A percentile compares a stretch with the other conserved stretches of the same genome.
These are phyloP conservation scores for Drosophila neonasuta DNA, from an alignment of 2,888 invertebrate genomes.

Conservation along the genomic window DNA sequence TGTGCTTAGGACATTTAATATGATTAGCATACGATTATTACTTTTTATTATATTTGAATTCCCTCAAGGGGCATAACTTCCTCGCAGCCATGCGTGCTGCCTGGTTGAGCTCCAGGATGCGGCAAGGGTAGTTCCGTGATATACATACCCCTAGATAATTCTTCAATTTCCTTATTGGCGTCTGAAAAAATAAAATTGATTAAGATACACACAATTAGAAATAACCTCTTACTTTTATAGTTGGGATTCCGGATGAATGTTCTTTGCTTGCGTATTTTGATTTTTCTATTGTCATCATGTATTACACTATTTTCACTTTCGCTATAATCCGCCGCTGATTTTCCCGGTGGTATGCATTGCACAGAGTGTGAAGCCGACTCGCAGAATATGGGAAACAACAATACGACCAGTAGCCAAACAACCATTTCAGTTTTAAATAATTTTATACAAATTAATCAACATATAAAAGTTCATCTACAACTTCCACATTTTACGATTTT, in stretches of 20 bases:
- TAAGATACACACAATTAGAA: too few species aligned
- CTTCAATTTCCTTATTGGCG: constrained; percentile 6
- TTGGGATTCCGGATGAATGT: constrained; percentile 48
- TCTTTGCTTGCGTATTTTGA: constrained; percentile 8
- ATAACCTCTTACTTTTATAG: constrained; percentile 16
- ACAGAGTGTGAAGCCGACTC: too few species aligned
- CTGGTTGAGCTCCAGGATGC: constrained; percentile 26
- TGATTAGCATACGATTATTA: neutral
- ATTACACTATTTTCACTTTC: too few species aligned
- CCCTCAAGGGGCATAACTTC: neutral
- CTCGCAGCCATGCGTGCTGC: constrained; percentile 36
- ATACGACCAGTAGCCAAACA: too few species aligned
- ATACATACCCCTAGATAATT: neutral
- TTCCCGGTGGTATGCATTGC: too few species aligned
- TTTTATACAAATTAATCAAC: too few species aligned
- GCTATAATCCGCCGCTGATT: too few species aligned
- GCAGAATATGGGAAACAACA: too few species aligned
- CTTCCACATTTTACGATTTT: neutral
- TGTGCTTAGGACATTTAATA: neutral
- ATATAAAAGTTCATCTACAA: neutral
- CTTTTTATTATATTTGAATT: too few species aligned
- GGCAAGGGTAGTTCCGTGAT: constrained; percentile 18
- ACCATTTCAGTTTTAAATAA: neutral
- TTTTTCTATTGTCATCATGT: neutral
- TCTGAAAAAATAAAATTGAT: constrained; percentile 8